Conservation (phyloP, 2,888 invertebrate genomes). For the Spilarctia lutea region DNA sequence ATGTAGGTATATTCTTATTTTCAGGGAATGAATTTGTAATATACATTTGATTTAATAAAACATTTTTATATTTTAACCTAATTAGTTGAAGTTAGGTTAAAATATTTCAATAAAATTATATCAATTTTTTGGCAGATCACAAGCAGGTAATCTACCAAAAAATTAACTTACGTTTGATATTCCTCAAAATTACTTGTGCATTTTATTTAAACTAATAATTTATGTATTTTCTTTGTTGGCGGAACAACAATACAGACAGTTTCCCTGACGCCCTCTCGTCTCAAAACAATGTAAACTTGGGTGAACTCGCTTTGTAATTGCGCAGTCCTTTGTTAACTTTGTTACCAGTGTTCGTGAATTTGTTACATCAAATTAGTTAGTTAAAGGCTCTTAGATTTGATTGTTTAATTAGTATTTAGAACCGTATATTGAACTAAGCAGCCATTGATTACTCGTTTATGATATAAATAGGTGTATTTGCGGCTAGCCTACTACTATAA, state of each 20-base stretch:
- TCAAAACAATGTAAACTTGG: conserved; percentile 23
- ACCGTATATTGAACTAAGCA: not conserved
- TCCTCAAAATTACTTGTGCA: not conserved
- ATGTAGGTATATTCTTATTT: no score
- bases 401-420: not conserved
- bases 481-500: not conserved
- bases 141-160: not conserved
- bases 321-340: conserved; percentile 16
- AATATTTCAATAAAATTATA: no score
- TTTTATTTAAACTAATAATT: not conserved
- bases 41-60: no score
- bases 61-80: no score
- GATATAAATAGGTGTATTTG: not conserved
- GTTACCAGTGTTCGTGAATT: conserved; percentile 16
- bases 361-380: conserved; percentile 12
- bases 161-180: not conserved
- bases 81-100: no score
- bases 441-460: not conserved
- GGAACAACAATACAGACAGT: conserved; percentile 9
- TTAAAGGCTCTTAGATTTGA: conserved; percentile 5
- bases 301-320: conserved; percentile 10
- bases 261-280: conserved; percentile 14
- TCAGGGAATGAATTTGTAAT: no score
- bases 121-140: no score
- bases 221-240: not conserved